Evolutionary conservation across 2,113 vertebrate genomes (phyloP), one percentile per base, ranked within the genome.

Genomic region (Nicator chloris): DNA sequence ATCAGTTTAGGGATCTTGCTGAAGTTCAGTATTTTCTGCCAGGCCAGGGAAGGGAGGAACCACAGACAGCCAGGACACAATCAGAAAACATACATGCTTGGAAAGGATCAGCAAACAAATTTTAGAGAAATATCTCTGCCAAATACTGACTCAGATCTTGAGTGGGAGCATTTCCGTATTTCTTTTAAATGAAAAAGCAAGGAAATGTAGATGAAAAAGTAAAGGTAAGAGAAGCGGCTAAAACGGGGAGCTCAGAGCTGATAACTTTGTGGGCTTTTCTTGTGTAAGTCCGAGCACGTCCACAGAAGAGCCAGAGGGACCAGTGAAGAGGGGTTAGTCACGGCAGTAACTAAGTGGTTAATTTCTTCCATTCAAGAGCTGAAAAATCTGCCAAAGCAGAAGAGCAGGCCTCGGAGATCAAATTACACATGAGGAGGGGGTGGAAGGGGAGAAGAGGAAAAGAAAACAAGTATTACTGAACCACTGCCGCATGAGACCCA

Each of bases 361-460:
- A 98, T 42, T 70, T 81, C 91, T 93, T 92, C 92, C 88, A 93
- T 88, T 88, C 94, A 70, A 97, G 97, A 93, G 95, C 92, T 51
- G 95, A 91, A 92, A 96, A 98, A 97, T 97, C 97, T 96, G 97
- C 94, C 73, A 95, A 80, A 97, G 96, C 95, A 96, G 96, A 96
- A 92, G 96, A 97, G 92, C 97, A 97, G 96, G 97, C 97, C 95
- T 94, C 37, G 40, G 70, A 93, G 98, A 96, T 98, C 98, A 95
- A 89, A 31, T 98, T 98, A 98, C 98, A 93, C 82, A 63, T 92
- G 96, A 96, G 97, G 97, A 97, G 95, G 95, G 97, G 92, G 91
- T 89, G 92, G 96, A 96, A 95, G 71, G 91, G 96, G 92, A 75
- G 93, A 96, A 75, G 95, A 70, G 71, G 96, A 93, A 97, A 96